Percentiles rank a stretch among this genome's conserved stretches.
Conservation (phyloP, 2,888 invertebrate genomes). For the Eudasyphora cyanicolor region DNA sequence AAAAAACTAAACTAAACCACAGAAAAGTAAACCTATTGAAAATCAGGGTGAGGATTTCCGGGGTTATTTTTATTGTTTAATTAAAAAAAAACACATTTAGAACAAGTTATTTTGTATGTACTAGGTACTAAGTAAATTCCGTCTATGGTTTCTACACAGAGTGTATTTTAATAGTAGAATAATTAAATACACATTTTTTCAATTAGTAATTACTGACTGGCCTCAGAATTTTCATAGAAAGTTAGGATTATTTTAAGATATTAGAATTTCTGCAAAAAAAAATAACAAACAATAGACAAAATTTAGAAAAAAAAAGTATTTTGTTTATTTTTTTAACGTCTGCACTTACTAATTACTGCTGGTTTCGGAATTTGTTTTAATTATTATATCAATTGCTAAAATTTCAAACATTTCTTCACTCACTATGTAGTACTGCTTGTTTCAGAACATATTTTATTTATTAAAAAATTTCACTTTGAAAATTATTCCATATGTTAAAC, state of each 20-base stretch:
- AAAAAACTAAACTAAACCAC: background rate
- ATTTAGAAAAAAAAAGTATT: too few relatives aligned
- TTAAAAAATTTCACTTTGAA: too few relatives aligned
- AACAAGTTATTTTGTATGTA: background rate
- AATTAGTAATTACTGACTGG: background rate
- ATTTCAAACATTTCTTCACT: too few relatives aligned
- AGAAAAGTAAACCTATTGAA: conserved; percentile 10
- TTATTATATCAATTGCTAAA: too few relatives aligned
- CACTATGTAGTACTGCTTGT: too few relatives aligned
- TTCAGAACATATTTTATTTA: too few relatives aligned
- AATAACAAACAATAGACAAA: too few relatives aligned
- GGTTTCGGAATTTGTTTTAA: too few relatives aligned
- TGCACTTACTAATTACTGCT: too few relatives aligned
- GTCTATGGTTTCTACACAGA: background rate
- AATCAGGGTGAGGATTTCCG: conserved; percentile 14
- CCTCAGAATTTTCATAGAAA: background rate
- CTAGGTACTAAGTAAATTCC: background rate
- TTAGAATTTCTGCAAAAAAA: too few relatives aligned
- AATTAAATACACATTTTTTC: background rate
- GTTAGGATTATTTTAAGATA: too few relatives aligned
- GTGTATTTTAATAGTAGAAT: background rate
- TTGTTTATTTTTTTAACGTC: too few relatives aligned
- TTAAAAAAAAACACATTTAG: background rate
- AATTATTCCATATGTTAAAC: background rate
- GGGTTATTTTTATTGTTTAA: background rate